A percentile compares a stretch with the other conserved stretches of the same genome.
Conservation (phyloP, 1,140 invertebrate genomes). For the Asobara japonica region DNA sequence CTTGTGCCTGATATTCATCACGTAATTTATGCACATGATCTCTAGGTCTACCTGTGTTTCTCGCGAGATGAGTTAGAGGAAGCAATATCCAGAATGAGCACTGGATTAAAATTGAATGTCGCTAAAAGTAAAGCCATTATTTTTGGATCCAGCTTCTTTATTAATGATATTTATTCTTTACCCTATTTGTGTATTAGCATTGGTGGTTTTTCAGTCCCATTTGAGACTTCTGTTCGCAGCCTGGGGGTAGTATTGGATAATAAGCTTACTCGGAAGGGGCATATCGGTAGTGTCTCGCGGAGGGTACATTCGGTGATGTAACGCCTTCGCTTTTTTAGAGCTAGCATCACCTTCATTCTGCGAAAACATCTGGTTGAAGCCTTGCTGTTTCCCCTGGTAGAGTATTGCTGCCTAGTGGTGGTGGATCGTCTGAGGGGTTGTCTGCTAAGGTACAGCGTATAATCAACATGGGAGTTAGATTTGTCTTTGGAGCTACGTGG, state of each 20-base stretch:
- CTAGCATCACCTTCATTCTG: neutral
- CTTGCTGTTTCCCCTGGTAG: neutral
- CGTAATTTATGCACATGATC: conserved; percentile 18
- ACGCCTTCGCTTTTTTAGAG: neutral
- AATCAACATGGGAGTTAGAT: neutral
- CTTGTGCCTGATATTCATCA: neutral
- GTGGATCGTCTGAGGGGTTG: neutral
- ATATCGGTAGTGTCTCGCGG: neutral
- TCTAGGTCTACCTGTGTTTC: conserved; percentile 12
- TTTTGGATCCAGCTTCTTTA: neutral
- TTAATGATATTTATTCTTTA: neutral
- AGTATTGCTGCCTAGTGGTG: conserved; percentile 19
- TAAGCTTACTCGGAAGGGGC: neutral
- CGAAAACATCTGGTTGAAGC: neutral
- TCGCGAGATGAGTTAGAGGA: neutral
- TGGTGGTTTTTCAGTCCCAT: too few relatives aligned
- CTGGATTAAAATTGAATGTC: neutral
- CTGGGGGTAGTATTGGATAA: neutral
- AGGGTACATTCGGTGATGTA: neutral
- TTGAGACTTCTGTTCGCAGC: too few relatives aligned
- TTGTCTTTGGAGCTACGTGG: neutral
- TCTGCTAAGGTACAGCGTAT: neutral
- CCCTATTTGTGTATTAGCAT: too few relatives aligned
- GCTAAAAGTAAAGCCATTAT: neutral
- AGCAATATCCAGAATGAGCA: neutral